A percentile compares a stretch with the other conserved stretches of the same genome.
phyloP scores from a whole-genome alignment of 2,888 invertebrate genomes.

The Alloplasta piceator region DNA sequence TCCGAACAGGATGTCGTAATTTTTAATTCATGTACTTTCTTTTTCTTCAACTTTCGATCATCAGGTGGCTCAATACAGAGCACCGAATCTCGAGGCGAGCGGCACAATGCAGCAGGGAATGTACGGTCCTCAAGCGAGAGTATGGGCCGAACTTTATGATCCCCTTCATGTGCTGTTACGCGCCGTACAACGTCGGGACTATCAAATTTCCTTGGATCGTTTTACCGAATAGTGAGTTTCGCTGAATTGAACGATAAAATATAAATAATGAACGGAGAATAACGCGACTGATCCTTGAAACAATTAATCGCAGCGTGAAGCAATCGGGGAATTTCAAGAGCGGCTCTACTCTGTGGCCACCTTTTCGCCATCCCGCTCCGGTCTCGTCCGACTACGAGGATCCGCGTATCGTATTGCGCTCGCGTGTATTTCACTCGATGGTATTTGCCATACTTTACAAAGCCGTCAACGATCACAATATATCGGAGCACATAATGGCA shows the following conservation, averaged over 20 bases:
- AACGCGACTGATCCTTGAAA: background rate
- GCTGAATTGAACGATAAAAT: background rate
- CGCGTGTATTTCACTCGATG: conserved; percentile 88
- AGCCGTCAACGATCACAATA: conserved; percentile 89
- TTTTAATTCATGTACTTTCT: conserved; percentile 32
- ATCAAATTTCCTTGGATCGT: conserved; percentile 97
- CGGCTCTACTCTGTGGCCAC: conserved; percentile 90
- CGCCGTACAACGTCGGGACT: conserved; percentile 96
- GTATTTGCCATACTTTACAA: conserved; percentile 93
- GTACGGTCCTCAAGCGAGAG: conserved; percentile 92
- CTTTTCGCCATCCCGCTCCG: conserved; percentile 89
- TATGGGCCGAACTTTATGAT: conserved; percentile 98
- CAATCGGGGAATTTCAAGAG: conserved; percentile 86
- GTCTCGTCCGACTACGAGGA: conserved; percentile 88
- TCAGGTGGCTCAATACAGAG: conserved; percentile 92
- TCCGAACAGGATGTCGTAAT: background rate
- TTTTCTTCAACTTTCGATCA: conserved; percentile 36
- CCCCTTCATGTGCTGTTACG: conserved; percentile 96
- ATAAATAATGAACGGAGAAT: background rate
- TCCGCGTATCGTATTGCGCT: conserved; percentile 87
- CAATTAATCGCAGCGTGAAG: conserved; percentile 84
- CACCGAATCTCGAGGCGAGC: conserved; percentile 93
- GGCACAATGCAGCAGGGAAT: conserved; percentile 92
- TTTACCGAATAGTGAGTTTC: conserved; percentile 92
- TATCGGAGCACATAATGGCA: conserved; percentile 95